Base-by-base conservation (phyloP, 2,888 invertebrate species). In the Amorpha juglandis region DNA sequence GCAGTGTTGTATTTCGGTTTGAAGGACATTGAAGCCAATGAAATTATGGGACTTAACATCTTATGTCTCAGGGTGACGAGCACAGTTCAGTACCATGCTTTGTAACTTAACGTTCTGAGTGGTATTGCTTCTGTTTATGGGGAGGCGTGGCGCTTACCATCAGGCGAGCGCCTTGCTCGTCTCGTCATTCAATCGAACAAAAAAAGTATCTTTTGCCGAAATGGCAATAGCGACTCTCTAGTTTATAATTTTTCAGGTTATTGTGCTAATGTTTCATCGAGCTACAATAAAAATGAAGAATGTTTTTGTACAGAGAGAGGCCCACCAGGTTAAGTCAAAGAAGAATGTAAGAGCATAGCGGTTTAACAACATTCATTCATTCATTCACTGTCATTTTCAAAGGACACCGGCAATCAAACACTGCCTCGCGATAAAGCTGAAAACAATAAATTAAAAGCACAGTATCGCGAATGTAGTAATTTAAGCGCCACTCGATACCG, bases 401-500 rank as follows among this genome's bases (percentile, higher is more conserved):
- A 58, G 58, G 38, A 58, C 53, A 53, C 53, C 53, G 27, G 53
- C 53, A 35, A 42, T 58, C 38, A 58, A 58, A 42, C 19, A 58
- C 38, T 50, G 42, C 55, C 16, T 38, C 55, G 35, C 11, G 16
- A 38, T 38, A 55, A 55, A 55, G 51, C 51, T 52, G 51, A 19
- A 52, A 58, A 42, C 42, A 58, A 58, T 38, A 58, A 58, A 58
- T 42, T 42, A 19, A 58, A 58, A 42, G 58, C 42, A 58, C 55
- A 55, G 38, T 55, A 38, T 55, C 55, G 21, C 21, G 55, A 53
- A 53, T 58, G 16, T 42, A 58, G 58, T 42, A 58, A 58, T 63
- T 52, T 19, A 55, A 67, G 53, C 55, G 27, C 27, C 52, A 63
- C 64, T 35, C 47, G 63, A 65, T 58, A 65, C 55, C 63, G 65